phyloP scores from a whole-genome alignment of 2,888 invertebrate species.

The Keiferia lycopersicella region DNA sequence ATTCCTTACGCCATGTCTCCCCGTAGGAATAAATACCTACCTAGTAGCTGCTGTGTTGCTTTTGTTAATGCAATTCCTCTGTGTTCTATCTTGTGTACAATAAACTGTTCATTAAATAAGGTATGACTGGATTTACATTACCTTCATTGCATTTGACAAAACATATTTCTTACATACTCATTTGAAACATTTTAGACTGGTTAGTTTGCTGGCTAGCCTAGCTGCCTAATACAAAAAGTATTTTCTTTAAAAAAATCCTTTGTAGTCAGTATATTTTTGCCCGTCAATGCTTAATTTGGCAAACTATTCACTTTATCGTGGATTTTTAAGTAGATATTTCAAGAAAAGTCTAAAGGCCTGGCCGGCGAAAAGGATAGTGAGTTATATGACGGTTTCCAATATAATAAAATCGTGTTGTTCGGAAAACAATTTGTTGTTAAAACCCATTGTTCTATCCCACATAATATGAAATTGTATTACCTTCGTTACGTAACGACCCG shows the following conservation, averaged over 20 bases:
- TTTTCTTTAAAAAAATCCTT: too few relatives aligned
- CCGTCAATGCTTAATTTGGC: too few relatives aligned
- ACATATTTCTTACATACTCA: neutral
- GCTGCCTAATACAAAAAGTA: neutral
- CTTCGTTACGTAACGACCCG: neutral
- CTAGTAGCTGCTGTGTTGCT: too few relatives aligned
- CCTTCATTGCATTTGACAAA: neutral
- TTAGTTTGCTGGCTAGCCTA: too few relatives aligned
- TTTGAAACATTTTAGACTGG: neutral
- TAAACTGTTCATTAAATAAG: too few relatives aligned
- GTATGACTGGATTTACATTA: slow-evolving; percentile 4
- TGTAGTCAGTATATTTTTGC: too few relatives aligned
- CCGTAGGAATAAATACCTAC: too few relatives aligned
- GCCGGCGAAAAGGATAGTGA: neutral
- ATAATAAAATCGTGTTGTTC: neutral
- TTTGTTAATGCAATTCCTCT: too few relatives aligned
- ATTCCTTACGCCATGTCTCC: too few relatives aligned
- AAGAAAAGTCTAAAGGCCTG: neutral
- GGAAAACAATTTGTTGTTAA: neutral
- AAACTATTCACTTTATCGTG: too few relatives aligned
- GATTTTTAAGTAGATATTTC: neutral
- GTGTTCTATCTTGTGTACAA: too few relatives aligned
- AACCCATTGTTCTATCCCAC: slow-evolving; percentile 4
- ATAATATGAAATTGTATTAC: slow-evolving; percentile 1
- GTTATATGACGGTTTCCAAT: slow-evolving; percentile 1